Evolutionary conservation across 1,140 invertebrate genomes (phyloP).

Genomic region (Lasaia peninsularis): DNA sequence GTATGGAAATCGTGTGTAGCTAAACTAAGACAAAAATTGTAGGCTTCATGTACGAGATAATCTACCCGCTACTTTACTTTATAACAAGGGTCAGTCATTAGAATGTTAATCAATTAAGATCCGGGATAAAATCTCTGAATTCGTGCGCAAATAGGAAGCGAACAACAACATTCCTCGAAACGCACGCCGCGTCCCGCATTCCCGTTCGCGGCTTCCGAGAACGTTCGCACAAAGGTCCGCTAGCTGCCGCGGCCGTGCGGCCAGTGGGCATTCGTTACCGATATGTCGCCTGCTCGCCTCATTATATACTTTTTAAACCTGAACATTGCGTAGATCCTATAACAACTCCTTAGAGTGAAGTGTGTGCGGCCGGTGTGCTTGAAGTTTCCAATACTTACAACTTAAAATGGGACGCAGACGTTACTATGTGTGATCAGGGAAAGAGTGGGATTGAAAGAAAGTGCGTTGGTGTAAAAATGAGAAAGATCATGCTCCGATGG

Average conservation of each 20-base stretch:
- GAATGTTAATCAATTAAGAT: neutral
- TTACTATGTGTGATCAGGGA: too few relatives aligned
- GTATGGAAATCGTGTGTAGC: too few relatives aligned
- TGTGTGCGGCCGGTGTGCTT: too few relatives aligned
- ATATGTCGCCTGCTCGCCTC: constrained; percentile 47
- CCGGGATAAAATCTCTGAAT: neutral
- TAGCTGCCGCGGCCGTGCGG: constrained; percentile 39
- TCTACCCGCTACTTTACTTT: neutral
- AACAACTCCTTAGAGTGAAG: too few relatives aligned
- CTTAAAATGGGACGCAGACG: too few relatives aligned
- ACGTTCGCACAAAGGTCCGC: constrained; percentile 42
- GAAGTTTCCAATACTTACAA: too few relatives aligned
- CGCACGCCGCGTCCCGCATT: constrained; percentile 49
- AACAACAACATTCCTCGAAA: constrained; percentile 32
- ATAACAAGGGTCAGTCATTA: neutral
- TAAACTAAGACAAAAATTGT: too few relatives aligned
- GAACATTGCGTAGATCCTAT: constrained; percentile 27
- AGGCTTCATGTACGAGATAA: neutral
- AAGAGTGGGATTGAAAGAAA: too few relatives aligned
- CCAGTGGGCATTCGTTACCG: constrained; percentile 36
- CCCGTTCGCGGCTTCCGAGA: constrained; percentile 57
- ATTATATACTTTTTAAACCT: constrained; percentile 26
- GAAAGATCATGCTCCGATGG: too few relatives aligned
- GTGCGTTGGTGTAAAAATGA: too few relatives aligned
- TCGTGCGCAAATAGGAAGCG: neutral